Base-by-base conservation (phyloP, 2,888 invertebrate species). In the Halictus ligatus region DNA sequence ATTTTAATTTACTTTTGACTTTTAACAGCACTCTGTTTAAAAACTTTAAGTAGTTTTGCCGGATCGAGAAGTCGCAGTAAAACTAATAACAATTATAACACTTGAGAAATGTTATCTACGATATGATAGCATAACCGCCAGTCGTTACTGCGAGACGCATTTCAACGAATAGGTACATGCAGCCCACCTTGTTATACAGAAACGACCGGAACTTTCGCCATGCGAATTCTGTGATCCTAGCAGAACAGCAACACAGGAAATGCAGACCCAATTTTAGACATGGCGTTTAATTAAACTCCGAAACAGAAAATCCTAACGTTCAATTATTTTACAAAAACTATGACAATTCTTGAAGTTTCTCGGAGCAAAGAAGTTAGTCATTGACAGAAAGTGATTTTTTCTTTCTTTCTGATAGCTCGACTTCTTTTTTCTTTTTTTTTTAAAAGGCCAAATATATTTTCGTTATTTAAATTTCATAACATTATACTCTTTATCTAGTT, bases 261-360 rank as follows among this genome's bases (percentile, higher is more conserved):
- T 75, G 78, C 84, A 43, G 40, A 74, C 69, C 69, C 74, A 77
- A 83, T 83, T 84, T 78, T 77, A 48, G 58, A 83, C 84, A 60
- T 78, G 84, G 83, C 78, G 77, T 83, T 84, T 84, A 84, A 84
- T 84, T 84, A 84, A 84, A 84, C 77, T 71, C 40, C 69, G 69
- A 18, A 72, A 78, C 58, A 18, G 72, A 77, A 74, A 75, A 74
- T 78, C 69, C 48, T 18, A 48, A 35, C 35, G n/a, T 74, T 15
- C 73, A 75, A 69, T 84, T 83, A 74, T 60, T 40, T 48, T 35
- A 35, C 0, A 67, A 35, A 67, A 67, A 35, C 15, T 21, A 18
- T 40, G 21, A 2, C 21, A 67, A 35, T 21, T 29, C 7, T 67
- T 67, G 15, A 40, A 8, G 1, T 67, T 18, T 40, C 18, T 18